Evolutionary conservation across 2,113 vertebrate species (phyloP), one percentile per base, ranked within the genome.

Genomic region (Lepus europaeus): DNA sequence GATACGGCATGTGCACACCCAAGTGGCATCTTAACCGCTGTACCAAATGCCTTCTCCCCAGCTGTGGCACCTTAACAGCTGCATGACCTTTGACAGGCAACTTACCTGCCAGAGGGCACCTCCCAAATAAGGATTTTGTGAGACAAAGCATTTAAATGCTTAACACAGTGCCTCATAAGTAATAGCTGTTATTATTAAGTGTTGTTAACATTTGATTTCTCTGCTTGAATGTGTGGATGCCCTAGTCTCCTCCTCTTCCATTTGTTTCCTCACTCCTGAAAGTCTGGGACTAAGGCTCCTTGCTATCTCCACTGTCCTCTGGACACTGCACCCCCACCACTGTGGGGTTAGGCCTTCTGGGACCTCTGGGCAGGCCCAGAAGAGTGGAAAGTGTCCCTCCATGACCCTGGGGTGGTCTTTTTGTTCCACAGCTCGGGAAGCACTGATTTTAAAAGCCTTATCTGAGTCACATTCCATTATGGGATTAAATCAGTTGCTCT

Each of bases 401-500:
- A 10, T 74, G 87, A 78, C 27, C 82, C 73, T 74, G 25, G 77
- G 39, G 88, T 85, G 78, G 16, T 76, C 33, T 39, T 92, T 89
- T 89, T 20, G 39, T 0, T 0, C 69, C 83, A 89, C 56, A 82
- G 66, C 63, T 74, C 17, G 87, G 82, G 56, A 51, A n/a, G 27
- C 68, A 88, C 45, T 95, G 93, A 97, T 83, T 19, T 59, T 59
- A 95, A 95, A 93, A 96, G 83, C 92, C 29, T 92, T 97, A 96
- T 95, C 91, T 92, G 91, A 97, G 90, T 83, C 45, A 66, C 59
- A 97, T 96, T 56, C 94, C 76, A 88, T 97, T 97, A 95, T 70
- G 16, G 90, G 86, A 97, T 96, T 96, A 94, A 97, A 94, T 97
- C 93, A 96, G 86, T 70, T 84, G 33, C 63, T 86, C 82, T 91